Evolutionary conservation across 2,113 vertebrate genomes (phyloP).

Genomic region (Scalopus aquaticus): DNA sequence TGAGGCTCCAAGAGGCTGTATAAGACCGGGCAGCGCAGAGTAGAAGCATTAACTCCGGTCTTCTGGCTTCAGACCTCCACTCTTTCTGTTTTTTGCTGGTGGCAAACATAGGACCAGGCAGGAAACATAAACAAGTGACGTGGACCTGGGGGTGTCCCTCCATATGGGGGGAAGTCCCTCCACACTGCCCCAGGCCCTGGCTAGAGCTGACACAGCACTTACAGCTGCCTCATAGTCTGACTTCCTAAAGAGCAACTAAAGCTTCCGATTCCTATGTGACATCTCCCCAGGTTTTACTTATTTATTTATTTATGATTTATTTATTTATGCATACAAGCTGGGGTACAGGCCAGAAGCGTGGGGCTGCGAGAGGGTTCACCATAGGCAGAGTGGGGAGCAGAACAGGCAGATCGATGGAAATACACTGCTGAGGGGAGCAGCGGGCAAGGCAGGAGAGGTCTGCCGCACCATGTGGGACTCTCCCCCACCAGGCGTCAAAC

Average conservation of each 20-base stretch:
- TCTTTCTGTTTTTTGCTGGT: neutral
- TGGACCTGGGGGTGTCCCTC: no score
- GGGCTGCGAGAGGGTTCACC: no score
- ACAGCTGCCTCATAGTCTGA: neutral
- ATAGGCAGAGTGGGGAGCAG: no score
- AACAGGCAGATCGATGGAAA: no score
- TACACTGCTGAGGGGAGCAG: no score
- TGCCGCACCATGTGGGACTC: no score
- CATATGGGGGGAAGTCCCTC: neutral
- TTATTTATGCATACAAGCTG: no score
- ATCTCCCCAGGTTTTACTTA: no score
- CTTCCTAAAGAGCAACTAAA: neutral
- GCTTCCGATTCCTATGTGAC: neutral
- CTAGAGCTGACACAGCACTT: neutral
- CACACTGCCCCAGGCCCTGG: accelerated
- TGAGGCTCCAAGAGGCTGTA: neutral
- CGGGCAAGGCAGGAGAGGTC: no score
- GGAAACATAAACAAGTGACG: neutral
- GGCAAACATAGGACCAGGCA: neutral
- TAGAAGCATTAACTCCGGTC: neutral
- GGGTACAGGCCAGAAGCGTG: no score
- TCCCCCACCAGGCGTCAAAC: no score
- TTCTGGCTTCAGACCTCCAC: neutral
- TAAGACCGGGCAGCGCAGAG: neutral
- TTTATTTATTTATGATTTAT: no score